These are phyloP conservation scores for Melinaea menophilus DNA, from an alignment of 2,888 invertebrate genomes.

Conservation along the genomic window DNA sequence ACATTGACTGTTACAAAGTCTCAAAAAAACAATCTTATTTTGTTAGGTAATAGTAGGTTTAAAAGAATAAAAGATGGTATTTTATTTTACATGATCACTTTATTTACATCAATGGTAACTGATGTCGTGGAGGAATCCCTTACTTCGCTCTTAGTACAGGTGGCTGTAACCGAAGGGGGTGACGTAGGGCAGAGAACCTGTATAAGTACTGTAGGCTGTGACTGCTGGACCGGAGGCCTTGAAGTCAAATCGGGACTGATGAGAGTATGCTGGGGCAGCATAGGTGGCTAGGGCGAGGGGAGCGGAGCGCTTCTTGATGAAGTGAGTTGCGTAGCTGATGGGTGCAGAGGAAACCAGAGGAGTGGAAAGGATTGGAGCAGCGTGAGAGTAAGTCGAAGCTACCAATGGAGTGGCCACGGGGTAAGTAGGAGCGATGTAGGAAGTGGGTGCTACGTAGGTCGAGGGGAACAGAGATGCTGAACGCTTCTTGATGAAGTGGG, in stretches of 20 bases:
- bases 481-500: slow-evolving; percentile 55
- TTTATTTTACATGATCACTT: too few species aligned
- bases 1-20: too few species aligned
- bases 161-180: slow-evolving; percentile 32
- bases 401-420: slow-evolving; percentile 27
- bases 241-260: slow-evolving; percentile 44
- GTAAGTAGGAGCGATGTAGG: slow-evolving; percentile 37
- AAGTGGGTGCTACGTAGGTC: slow-evolving; percentile 26
- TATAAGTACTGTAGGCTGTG: slow-evolving; percentile 37
- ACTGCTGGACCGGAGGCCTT: slow-evolving; percentile 37
- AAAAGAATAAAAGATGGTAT: too few species aligned
- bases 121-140: too few species aligned
- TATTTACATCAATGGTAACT: too few species aligned
- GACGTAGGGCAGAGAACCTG: slow-evolving; percentile 24
- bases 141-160: slow-evolving; percentile 7
- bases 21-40: too few species aligned
- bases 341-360: slow-evolving; percentile 36
- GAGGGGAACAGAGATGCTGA: slow-evolving; percentile 41
- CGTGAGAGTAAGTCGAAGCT: slow-evolving; percentile 24
- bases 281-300: slow-evolving; percentile 26
- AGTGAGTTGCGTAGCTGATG: slow-evolving; percentile 22
- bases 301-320: slow-evolving; percentile 36
- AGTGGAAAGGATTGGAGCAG: slow-evolving; percentile 17
- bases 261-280: slow-evolving; percentile 43
- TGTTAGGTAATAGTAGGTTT: too few species aligned